Evolutionary conservation across 2,113 vertebrate genomes (phyloP).

Genomic region (Microcebus murinus): DNA sequence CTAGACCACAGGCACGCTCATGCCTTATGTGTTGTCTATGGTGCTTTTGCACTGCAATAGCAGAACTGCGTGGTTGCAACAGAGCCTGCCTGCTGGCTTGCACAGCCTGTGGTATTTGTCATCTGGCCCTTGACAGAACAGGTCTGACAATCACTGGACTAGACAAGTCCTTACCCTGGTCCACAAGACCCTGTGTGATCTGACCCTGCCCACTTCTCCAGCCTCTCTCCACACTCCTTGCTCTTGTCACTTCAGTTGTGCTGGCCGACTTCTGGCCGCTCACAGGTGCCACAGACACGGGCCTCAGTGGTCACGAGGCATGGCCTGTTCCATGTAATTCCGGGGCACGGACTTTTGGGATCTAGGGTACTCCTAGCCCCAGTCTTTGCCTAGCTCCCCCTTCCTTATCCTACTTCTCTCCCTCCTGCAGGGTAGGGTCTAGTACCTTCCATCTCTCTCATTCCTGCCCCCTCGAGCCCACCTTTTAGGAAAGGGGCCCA

Average conservation of each 20-base stretch:
- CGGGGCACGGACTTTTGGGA: background rate
- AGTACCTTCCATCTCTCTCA: background rate
- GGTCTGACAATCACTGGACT: background rate
- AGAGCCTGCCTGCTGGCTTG: background rate
- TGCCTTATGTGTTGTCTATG: fast-evolving
- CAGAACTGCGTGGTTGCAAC: background rate
- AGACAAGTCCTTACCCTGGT: background rate
- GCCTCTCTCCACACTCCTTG: background rate
- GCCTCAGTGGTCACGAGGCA: fast-evolving
- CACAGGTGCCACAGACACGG: background rate
- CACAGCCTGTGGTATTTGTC: background rate
- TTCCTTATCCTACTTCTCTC: background rate
- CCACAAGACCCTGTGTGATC: background rate
- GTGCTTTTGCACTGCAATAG: background rate
- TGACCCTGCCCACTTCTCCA: background rate
- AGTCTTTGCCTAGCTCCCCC: background rate
- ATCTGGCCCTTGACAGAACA: background rate
- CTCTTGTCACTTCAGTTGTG: background rate
- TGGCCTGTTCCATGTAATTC: no score
- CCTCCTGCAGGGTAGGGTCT: background rate
- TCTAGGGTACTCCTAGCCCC: no score
- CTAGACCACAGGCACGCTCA: background rate
- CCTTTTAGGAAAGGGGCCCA: no score
- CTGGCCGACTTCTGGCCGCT: background rate
- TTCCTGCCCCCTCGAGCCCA: no score